A percentile compares a stretch with the other conserved stretches of the same genome.
Conservation (phyloP, 64 coral and sea anemone species). For the Dendronephthya gigantea region DNA sequence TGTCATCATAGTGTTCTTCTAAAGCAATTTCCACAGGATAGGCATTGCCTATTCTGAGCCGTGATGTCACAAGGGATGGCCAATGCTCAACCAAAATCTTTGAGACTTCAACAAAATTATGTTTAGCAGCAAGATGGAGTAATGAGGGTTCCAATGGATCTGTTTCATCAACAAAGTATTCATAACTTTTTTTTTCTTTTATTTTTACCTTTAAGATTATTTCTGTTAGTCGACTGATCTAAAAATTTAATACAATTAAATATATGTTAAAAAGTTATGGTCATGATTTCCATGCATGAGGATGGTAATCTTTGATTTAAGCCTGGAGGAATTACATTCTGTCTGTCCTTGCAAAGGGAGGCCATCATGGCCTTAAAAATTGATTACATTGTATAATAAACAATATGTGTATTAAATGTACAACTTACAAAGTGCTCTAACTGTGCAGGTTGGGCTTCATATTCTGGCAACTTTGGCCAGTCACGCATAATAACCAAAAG, state of each 20-base stretch:
- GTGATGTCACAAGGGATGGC: neutral
- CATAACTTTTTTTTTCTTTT: neutral
- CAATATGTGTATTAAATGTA: neutral
- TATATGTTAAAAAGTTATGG: too few species aligned
- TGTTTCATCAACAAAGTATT: neutral
- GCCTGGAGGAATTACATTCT: constrained; percentile 9
- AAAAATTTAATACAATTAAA: too few species aligned
- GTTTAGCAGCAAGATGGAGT: neutral
- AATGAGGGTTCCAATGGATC: neutral
- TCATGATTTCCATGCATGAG: too few species aligned
- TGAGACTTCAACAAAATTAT: neutral
- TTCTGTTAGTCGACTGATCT: constrained; percentile 72
- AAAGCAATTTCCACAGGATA: constrained; percentile 51
- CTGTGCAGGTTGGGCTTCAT: too few species aligned
- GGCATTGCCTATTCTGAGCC: too few species aligned
- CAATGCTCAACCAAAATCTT: neutral
- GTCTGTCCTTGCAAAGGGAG: too few species aligned
- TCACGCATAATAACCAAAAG: constrained; percentile 51
- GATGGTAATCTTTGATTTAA: constrained; percentile 54
- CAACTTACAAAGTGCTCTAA: too few species aligned
- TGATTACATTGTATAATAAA: too few species aligned
- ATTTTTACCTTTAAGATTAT: constrained; percentile 57
- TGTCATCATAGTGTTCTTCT: constrained; percentile 35
- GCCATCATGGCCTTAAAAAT: too few species aligned
- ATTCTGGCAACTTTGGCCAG: constrained; percentile 58